Evolutionary conservation across 1,140 invertebrate genomes (phyloP), one percentile per base, ranked within the genome.

Genomic region (Euura lappo): DNA sequence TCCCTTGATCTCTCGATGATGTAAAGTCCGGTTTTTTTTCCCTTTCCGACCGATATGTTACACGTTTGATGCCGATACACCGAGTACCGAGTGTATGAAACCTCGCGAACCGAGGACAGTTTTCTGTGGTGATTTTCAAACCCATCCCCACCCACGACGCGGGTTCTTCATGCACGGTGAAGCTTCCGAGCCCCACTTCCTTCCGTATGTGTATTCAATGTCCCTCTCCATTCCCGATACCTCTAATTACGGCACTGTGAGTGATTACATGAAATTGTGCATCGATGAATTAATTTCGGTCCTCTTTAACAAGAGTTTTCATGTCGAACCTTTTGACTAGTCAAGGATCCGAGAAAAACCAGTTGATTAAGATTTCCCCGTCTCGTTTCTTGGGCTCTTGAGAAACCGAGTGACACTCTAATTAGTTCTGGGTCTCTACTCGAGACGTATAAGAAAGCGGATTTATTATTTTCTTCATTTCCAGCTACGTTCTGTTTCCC

Each of bases 161-260:
- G 72, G 76, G 72, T 76, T 76, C 74, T 71, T 80, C 78, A 78
- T 80, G 80, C 83, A 83, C 82, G 76, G 80, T 75, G 78, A 79
- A 79, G 82, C 79, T 86, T 86, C 85, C 85, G 84, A 85, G 84
- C 81, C 79, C 77, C 76, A 86, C 84, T 86, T 86, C 83, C 83
- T 85, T 85, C 84, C 85, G 83, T 79, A 75, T 79, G 71, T 45
- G 42, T 47, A 70, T 70, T 47, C 69, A 70, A 45, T 70, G 44
- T 60, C 13, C 51, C 51, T 60, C 51, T 60, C 51, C 51, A 8
- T n/a, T 60, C 51, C 13, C 51, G 51, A 60, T 60, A 5, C 51
- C 51, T n/a, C 6, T 60, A 8, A 60, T 60, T 60, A 60, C 51
- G 51, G 8, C 51, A 60, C 8, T n/a, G 6, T 60, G 51, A 8